Evolutionary conservation across 2,888 invertebrate genomes (phyloP).

Genomic region (Pherbina coryleti): DNA sequence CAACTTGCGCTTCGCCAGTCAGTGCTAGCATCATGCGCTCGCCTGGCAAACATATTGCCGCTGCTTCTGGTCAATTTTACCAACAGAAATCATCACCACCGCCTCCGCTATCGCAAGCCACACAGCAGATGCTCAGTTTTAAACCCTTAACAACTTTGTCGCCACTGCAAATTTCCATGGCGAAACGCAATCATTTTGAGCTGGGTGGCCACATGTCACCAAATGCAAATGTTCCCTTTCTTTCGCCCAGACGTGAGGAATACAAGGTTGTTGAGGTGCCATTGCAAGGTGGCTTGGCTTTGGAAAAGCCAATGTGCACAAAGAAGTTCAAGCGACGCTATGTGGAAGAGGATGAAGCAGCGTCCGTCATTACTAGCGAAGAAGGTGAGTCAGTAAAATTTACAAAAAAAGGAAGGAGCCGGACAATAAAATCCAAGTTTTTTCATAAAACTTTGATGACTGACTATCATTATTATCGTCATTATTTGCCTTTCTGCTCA

Average conservation of each 20-base stretch:
- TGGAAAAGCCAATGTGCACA: constrained; percentile 67
- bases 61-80: constrained; percentile 50
- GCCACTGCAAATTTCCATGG: constrained; percentile 66
- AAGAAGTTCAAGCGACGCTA: constrained; percentile 67
- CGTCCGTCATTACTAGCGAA: constrained; percentile 69
- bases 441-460: too few relatives aligned
- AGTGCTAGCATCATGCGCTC: constrained; percentile 61
- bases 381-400: constrained; percentile 59
- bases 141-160: constrained; percentile 66
- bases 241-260: constrained; percentile 67
- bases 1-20: constrained; percentile 53
- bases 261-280: constrained; percentile 65
- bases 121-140: constrained; percentile 65
- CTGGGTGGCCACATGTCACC: constrained; percentile 67
- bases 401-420: too few relatives aligned
- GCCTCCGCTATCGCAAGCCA: constrained; percentile 58
- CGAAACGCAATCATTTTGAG: constrained; percentile 64
- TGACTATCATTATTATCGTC: too few relatives aligned
- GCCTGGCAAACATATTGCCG: constrained; percentile 59
- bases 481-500: too few relatives aligned
- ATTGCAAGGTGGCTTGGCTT: constrained; percentile 60
- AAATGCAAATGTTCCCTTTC: constrained; percentile 61
- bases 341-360: constrained; percentile 70
- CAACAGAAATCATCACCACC: constrained; percentile 62
- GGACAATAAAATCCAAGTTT: too few relatives aligned